Evolutionary conservation across 1,140 invertebrate genomes (phyloP), one percentile per base, ranked within the genome.

Genomic region (Listronotus oregonensis): DNA sequence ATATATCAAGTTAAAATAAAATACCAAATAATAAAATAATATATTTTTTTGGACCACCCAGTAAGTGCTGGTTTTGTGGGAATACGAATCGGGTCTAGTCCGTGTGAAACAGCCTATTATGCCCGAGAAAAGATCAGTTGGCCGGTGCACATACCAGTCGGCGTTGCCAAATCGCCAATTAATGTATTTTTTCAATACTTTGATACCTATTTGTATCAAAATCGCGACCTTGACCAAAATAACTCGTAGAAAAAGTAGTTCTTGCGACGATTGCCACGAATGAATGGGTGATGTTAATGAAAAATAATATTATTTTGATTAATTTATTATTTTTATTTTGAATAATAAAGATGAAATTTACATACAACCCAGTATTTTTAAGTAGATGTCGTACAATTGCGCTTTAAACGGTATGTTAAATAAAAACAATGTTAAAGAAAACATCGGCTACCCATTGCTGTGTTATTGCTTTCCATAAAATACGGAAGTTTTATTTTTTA

Each of bases 171-270:
- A 50, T 31, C n/a, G 1, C 6, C 43, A 18, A 46, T 14, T 3
- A 46, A n/a, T 46, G 43, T 46, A 18, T 46, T 17, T 18, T 7
- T 17, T n/a, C n/a, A 9, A 46, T 11, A 14, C 17, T 17, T 46
- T 7, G 17, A 17, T 46, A 14, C 8, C 8, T 37, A 37, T 12
- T 37, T 37, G 34, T 37, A 7, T 37, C 34, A 37, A 37, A 37
- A 37, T 37, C 34, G 32, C 15, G 56, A 59, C 56, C 56, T 59
- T 59, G 56, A 59, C 56, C 56, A 49, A 37, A 59, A 47, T 59
- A 47, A 14, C 21, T 34, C 8, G 12, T 27, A 34, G 27, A 32
- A 49, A 59, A 59, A 37, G 51, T 54, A 15, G 51, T 54, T 54
- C 14, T 54, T 39, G 51, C 51, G 15, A 6, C 7, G 31, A 40